These are phyloP conservation scores for Motacilla alba DNA, from an alignment of 2,113 vertebrate genomes.

Conservation along the genomic window DNA sequence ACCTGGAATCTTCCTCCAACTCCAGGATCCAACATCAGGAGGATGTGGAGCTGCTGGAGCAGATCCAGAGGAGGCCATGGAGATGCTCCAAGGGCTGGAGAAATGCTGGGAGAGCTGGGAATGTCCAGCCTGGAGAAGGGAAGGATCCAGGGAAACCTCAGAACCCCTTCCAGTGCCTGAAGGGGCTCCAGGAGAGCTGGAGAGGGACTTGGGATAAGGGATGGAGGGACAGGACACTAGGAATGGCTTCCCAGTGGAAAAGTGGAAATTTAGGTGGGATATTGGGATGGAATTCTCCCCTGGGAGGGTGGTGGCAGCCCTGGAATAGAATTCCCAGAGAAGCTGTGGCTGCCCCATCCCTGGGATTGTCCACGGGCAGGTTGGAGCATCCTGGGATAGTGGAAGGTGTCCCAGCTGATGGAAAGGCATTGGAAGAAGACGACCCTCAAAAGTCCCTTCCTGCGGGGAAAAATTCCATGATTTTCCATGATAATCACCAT, in stretches of 20 bases:
- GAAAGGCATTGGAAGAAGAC: background rate
- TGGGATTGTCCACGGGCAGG: background rate
- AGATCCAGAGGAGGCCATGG: accelerated
- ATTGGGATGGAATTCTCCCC: accelerated
- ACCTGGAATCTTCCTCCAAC: background rate
- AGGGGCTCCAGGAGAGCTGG: background rate
- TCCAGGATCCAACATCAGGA: background rate
- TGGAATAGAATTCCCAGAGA: background rate
- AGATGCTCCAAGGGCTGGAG: background rate
- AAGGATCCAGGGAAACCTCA: accelerated
- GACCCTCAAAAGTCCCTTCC: background rate
- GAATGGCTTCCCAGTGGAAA: background rate
- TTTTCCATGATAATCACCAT: background rate
- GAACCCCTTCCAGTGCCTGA: background rate
- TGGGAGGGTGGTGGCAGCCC: accelerated
- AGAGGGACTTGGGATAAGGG: no score
- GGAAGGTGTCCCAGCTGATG: background rate
- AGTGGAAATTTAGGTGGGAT: background rate
- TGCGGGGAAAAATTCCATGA: background rate
- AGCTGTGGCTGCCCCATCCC: background rate
- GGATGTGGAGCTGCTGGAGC: background rate
- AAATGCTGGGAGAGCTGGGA: background rate
- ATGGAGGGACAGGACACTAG: background rate
- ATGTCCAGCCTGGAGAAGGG: background rate
- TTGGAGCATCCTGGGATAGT: accelerated